These are phyloP conservation scores for Caenorhabditis remanei DNA, from an alignment of 1,140 invertebrate genomes.

Conservation along the genomic window DNA sequence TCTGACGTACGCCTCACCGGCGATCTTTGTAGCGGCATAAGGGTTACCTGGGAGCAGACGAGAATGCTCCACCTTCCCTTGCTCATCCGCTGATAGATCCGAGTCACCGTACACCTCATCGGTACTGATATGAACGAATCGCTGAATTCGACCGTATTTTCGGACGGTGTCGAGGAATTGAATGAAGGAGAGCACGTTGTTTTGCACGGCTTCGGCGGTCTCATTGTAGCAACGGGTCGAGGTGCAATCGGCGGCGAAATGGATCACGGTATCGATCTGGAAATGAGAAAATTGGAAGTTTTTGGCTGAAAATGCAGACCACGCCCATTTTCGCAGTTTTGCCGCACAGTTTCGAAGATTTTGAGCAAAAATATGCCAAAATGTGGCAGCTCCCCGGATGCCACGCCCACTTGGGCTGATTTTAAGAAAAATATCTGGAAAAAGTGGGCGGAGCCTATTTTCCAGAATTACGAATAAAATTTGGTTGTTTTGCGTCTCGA, in stretches of 20 bases:
- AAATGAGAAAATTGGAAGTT: neutral
- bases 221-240: conserved; percentile 76
- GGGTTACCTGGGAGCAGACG: conserved; percentile 77
- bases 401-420: too few species aligned
- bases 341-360: too few species aligned
- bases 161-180: conserved; percentile 74
- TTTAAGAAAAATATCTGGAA: too few species aligned
- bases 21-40: conserved; percentile 78
- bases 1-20: conserved; percentile 72
- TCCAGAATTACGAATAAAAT: too few species aligned
- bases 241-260: conserved; percentile 77
- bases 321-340: too few species aligned
- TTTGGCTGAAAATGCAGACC: neutral
- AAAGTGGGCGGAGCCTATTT: too few species aligned
- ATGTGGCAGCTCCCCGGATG: too few species aligned
- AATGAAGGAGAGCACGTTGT: conserved; percentile 76
- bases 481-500: too few species aligned
- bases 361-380: too few species aligned
- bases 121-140: conserved; percentile 78
- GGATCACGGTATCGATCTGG: conserved; percentile 76
- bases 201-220: conserved; percentile 74
- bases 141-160: conserved; percentile 72
- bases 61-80: conserved; percentile 69
- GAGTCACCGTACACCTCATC: conserved; percentile 78
- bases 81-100: conserved; percentile 68